These are phyloP conservation scores for Drosophila nr. fundita DNA, from an alignment of 2,888 invertebrate species.

Conservation along the genomic window DNA sequence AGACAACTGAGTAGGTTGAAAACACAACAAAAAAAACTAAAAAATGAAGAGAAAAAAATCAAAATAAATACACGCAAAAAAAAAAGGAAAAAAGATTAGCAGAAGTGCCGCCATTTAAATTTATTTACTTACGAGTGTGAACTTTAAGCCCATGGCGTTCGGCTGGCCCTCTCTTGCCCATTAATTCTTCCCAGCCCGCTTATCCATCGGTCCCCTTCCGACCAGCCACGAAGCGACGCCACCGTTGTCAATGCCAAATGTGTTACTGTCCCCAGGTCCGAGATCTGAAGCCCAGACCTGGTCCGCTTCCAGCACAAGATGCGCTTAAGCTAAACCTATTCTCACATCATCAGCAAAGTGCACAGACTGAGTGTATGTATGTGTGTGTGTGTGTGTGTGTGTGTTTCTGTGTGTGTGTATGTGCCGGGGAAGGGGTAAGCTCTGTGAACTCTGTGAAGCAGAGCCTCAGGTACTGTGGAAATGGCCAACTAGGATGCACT, in stretches of 20 bases:
- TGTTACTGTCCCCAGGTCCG: slow-evolving; percentile 51
- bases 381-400: neutral
- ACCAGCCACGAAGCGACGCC: slow-evolving; percentile 31
- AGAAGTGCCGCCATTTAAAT: slow-evolving; percentile 81
- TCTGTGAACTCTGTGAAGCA: slow-evolving; percentile 5
- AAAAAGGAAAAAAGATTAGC: slow-evolving; percentile 63
- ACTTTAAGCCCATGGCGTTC: slow-evolving; percentile 78
- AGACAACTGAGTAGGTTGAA: slow-evolving; percentile 45
- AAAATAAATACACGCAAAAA: slow-evolving; percentile 40
- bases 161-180: slow-evolving; percentile 23
- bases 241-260: slow-evolving; percentile 75
- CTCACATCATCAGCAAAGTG: slow-evolving; percentile 23
- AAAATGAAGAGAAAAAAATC: slow-evolving; percentile 26
- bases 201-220: neutral
- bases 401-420: neutral
- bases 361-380: slow-evolving; percentile 1
- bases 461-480: slow-evolving; percentile 41
- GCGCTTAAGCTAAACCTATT: slow-evolving; percentile 46
- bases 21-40: neutral
- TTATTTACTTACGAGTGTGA: slow-evolving; percentile 81
- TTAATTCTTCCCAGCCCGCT: neutral
- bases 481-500: slow-evolving; percentile 38
- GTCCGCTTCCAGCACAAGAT: slow-evolving; percentile 43
- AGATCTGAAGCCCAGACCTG: slow-evolving; percentile 32
- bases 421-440: neutral